phyloP scores from a whole-genome alignment of 2,113 vertebrate species.

The Melanerpes aurifrons region DNA sequence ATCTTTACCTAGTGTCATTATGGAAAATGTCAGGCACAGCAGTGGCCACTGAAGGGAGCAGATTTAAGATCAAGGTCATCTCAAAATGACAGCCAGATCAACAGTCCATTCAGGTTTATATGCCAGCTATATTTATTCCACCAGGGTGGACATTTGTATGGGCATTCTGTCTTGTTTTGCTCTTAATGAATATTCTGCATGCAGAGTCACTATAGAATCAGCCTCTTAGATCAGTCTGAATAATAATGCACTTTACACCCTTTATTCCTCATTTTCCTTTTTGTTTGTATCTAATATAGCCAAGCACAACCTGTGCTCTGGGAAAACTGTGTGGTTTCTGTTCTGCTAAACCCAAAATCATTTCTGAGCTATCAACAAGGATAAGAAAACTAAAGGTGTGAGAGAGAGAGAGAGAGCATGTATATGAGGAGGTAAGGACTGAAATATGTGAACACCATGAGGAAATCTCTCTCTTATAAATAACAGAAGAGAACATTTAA shows the following conservation, averaged over 20 bases:
- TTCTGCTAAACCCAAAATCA: not conserved
- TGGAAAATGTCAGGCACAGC: slow-evolving; percentile 52
- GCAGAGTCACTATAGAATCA: slow-evolving; percentile 25
- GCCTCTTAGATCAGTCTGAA: not conserved
- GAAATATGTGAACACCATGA: not conserved
- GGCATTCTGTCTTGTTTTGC: not conserved
- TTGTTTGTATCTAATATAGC: not conserved
- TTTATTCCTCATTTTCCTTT: slow-evolving; percentile 5
- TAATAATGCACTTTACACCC: not conserved
- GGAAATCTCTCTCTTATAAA: not conserved
- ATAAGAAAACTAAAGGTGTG: not conserved
- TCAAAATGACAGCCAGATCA: slow-evolving; percentile 40
- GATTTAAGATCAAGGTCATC: slow-evolving; percentile 59
- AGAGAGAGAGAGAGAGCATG: not conserved
- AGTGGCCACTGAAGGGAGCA: slow-evolving; percentile 19
- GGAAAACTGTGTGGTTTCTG: slow-evolving; percentile 2
- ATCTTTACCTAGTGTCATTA: slow-evolving; percentile 39
- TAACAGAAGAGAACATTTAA: not conserved
- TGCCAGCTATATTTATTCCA: slow-evolving; percentile 24
- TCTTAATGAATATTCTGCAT: slow-evolving; percentile 32
- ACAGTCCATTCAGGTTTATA: slow-evolving; percentile 30
- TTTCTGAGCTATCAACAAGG: not conserved
- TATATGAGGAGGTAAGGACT: not conserved
- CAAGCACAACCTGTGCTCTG: not conserved
- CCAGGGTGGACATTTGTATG: not conserved